A percentile compares a stretch with the other conserved stretches of the same genome.
Evolutionary conservation across 53 echinoderm and acorn worm genomes (phyloP).

Genomic region (Echinarachnius parma): DNA sequence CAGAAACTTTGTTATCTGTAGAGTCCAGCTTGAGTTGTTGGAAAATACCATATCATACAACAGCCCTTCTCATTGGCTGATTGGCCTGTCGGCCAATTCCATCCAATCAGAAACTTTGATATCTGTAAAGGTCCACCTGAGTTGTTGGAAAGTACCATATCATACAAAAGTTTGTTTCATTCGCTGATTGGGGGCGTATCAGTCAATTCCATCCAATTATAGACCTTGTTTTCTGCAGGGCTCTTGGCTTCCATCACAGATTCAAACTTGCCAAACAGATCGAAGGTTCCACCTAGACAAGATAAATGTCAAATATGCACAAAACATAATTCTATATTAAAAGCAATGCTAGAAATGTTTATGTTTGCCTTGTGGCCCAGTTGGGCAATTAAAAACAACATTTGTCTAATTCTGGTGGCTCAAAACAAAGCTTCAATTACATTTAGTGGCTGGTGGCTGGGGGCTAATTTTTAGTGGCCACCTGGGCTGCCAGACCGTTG

Average conservation of each 20-base stretch:
- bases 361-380: too few relatives aligned
- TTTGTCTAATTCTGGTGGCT: too few relatives aligned
- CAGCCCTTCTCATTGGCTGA: not conserved
- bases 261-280: conserved; percentile 62
- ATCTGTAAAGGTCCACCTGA: not conserved
- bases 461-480: too few relatives aligned
- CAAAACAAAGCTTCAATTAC: too few relatives aligned
- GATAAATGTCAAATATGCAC: not conserved
- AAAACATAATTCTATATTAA: too few relatives aligned
- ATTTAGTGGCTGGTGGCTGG: too few relatives aligned
- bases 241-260: conserved; percentile 5
- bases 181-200: conserved; percentile 18
- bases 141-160: not conserved
- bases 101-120: conserved; percentile 45
- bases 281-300: conserved; percentile 55
- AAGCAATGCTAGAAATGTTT: too few relatives aligned
- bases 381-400: too few relatives aligned
- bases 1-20: not conserved
- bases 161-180: not conserved
- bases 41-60: not conserved
- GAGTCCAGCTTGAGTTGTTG: not conserved
- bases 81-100: conserved; percentile 34
- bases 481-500: too few relatives aligned
- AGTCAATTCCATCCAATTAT: conserved; percentile 43
- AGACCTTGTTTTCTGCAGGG: conserved; percentile 37